A percentile compares a stretch with the other conserved stretches of the same genome.
These are phyloP conservation scores for Leucophenga montana DNA, from an alignment of 2,888 invertebrate species.

Conservation along the genomic window DNA sequence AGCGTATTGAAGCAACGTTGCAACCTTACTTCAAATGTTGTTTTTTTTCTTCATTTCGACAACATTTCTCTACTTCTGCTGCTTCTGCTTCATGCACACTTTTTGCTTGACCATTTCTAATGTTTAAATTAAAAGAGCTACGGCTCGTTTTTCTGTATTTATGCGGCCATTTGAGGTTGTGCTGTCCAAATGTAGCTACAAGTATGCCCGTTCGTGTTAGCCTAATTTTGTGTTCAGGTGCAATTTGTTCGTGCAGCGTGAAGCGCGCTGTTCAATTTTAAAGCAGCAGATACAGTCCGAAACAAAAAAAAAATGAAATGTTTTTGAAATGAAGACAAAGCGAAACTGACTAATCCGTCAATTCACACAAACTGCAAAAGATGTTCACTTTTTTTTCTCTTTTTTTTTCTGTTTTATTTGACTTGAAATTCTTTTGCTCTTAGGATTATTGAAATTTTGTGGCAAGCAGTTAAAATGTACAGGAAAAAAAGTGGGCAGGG, in stretches of 20 bases:
- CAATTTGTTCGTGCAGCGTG: slow-evolving; percentile 69
- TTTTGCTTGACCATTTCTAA: slow-evolving; percentile 1
- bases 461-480: not conserved
- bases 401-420: slow-evolving; percentile 11
- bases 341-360: slow-evolving; percentile 60
- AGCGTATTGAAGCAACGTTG: too few species aligned
- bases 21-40: not conserved
- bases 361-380: slow-evolving; percentile 32
- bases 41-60: too few species aligned
- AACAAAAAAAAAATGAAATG: slow-evolving; percentile 44
- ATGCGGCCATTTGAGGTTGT: slow-evolving; percentile 23
- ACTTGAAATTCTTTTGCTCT: not conserved
- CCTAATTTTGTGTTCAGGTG: slow-evolving; percentile 70
- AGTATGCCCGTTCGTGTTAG: slow-evolving; percentile 32
- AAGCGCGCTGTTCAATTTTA: slow-evolving; percentile 37
- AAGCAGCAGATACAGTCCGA: not conserved
- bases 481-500: slow-evolving; percentile 7
- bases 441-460: slow-evolving; percentile 25
- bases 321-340: not conserved
- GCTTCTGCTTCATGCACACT: too few species aligned
- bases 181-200: too few species aligned
- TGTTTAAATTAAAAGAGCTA: slow-evolving; percentile 9
- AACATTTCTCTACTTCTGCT: not conserved
- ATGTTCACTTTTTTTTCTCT: slow-evolving; percentile 24
- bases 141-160: not conserved